Conservation (phyloP, 2,888 invertebrate species). For the Epinotia demarniana region DNA sequence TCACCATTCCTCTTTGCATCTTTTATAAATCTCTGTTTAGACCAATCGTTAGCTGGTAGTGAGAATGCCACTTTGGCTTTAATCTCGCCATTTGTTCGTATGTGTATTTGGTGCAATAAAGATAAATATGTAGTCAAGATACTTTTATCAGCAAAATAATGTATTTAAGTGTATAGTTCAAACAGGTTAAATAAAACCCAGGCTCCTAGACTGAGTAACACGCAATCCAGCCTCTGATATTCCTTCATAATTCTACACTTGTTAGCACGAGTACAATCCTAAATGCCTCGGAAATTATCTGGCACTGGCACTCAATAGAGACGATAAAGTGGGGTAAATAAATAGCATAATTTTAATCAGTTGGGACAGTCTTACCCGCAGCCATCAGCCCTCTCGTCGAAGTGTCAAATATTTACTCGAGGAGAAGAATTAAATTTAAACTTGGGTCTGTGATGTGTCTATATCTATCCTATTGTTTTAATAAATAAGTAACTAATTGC, state of each 20-base stretch:
- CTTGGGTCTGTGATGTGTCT: not conserved
- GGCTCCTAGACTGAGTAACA: not conserved
- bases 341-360: slow-evolving; percentile 4
- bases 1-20: too few relatives aligned
- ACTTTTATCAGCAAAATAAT: too few relatives aligned
- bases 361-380: not conserved
- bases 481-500: not conserved
- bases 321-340: not conserved
- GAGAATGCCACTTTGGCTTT: too few relatives aligned
- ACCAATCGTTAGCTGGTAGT: too few relatives aligned
- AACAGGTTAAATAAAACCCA: too few relatives aligned
- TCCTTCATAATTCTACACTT: not conserved
- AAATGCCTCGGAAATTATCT: not conserved
- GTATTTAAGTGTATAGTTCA: too few relatives aligned
- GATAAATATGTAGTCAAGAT: too few relatives aligned
- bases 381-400: not conserved
- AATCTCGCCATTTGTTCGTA: too few relatives aligned
- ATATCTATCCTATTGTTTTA: not conserved
- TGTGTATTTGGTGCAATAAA: too few relatives aligned
- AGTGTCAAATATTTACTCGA: not conserved
- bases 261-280: not conserved
- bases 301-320: not conserved
- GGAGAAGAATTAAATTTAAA: not conserved
- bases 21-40: too few relatives aligned
- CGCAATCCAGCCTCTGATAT: not conserved